A percentile compares a stretch with the other conserved stretches of the same genome.
These are phyloP conservation scores for Watsonalla binaria DNA, from an alignment of 2,888 invertebrate species.

Conservation along the genomic window DNA sequence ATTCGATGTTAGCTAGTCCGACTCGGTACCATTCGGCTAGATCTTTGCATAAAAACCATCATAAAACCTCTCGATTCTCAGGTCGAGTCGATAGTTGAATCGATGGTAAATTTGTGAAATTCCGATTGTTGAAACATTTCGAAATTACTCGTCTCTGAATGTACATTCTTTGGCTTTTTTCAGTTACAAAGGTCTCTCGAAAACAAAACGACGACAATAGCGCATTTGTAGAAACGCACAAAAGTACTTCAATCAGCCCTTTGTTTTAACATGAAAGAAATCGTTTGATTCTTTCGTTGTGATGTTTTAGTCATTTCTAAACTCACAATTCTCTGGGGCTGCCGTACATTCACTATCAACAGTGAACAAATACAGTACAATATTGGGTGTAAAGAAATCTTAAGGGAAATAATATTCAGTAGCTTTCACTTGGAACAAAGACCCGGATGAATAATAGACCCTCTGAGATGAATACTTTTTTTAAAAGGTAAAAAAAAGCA, in stretches of 20 bases:
- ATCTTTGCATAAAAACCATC: too few species aligned
- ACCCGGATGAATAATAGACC: too few species aligned
- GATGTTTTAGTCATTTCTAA: constrained; percentile 6
- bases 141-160: too few species aligned
- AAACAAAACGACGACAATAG: too few species aligned
- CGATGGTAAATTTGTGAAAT: too few species aligned
- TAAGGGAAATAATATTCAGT: neutral
- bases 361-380: neutral
- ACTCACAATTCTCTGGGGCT: neutral
- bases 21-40: too few species aligned
- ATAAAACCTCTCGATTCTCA: too few species aligned
- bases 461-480: neutral
- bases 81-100: too few species aligned
- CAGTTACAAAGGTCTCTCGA: neutral
- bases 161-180: neutral
- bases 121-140: too few species aligned
- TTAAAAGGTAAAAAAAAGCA: too few species aligned
- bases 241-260: constrained; percentile 2
- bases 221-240: neutral
- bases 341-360: neutral
- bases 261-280: constrained; percentile 10
- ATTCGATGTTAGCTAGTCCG: too few species aligned
- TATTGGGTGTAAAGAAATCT: neutral
- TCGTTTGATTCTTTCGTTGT: constrained; percentile 2
- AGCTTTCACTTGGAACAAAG: neutral